Evolutionary conservation across 2,888 invertebrate species (phyloP), one percentile per base, ranked within the genome.

Genomic region (Ryuthela nishihirai): DNA sequence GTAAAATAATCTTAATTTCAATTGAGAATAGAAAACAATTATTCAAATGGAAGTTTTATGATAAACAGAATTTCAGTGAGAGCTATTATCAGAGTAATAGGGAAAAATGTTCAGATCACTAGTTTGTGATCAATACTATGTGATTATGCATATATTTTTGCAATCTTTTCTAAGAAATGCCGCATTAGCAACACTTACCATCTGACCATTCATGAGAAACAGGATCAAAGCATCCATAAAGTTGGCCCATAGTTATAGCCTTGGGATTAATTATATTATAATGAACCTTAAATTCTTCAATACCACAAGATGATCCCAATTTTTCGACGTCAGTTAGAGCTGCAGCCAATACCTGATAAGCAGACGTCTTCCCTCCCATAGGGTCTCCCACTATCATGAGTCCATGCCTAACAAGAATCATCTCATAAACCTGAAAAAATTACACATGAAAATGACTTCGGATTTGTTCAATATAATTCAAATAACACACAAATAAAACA

Each of bases 391-490:
- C 75, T 46, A 78, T 75, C 77, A 78, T 78, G 66, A 78, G 73
- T 26, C 78, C 78, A 67, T 78, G 77, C 34, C 77, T 72, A 24
- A 78, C 77, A 54, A 77, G 73, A 74, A 78, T 77, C 75, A 77
- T 78, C 69, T 78, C 77, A 63, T 77, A 78, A 40, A 97, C 82
- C 78, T 88, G 85, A 69, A 88, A 83, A 56, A 24, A 12, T 34
- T 20, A 18, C 9, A 26, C 7, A 26, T 5, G 5, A 15, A n/a
- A n/a, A n/a, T n/a, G n/a, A n/a, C n/a, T n/a, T n/a, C n/a, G n/a
- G n/a, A n/a, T n/a, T n/a, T n/a, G n/a, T n/a, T n/a, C n/a, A 2
- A 21, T 15, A 17, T 17, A 2, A 29, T 10, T 9, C 15, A 3
- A 10, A 1, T 4, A 1, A 1, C 5, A 18, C 9, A 18, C 15